These are phyloP conservation scores for Apis dorsata DNA, from an alignment of 1,140 invertebrate species.

Conservation along the genomic window DNA sequence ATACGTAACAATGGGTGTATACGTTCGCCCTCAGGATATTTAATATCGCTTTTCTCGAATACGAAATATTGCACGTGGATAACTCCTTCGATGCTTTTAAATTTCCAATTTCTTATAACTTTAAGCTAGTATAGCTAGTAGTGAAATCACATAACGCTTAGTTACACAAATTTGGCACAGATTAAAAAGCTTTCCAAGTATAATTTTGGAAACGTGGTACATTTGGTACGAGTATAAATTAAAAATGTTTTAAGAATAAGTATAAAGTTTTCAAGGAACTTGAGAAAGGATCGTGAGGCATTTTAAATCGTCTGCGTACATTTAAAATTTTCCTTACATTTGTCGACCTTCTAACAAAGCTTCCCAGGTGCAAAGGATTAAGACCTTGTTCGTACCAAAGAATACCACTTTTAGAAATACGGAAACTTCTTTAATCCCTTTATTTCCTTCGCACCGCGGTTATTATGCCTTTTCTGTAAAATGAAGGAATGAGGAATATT, in stretches of 20 bases:
- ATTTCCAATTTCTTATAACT: not conserved
- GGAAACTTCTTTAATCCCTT: constrained; percentile 2
- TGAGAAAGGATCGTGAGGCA: not conserved
- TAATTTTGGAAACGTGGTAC: not conserved
- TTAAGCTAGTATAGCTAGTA: not conserved
- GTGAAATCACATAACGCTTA: not conserved
- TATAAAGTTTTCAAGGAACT: not conserved
- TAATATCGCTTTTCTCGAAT: not conserved
- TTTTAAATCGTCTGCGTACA: not conserved
- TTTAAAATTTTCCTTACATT: not conserved
- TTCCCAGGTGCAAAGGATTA: constrained; percentile 21
- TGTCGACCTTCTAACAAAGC: not conserved
- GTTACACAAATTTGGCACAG: not conserved
- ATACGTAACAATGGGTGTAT: not conserved
- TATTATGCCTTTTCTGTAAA: not conserved
- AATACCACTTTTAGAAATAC: constrained; percentile 4
- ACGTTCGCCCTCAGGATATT: not conserved
- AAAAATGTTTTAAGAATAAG: not conserved
- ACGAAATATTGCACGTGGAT: too few relatives aligned
- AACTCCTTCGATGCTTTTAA: not conserved
- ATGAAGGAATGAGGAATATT: not conserved
- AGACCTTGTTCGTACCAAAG: not conserved
- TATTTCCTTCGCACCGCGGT: not conserved
- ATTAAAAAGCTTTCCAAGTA: not conserved
- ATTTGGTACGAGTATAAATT: not conserved